Conservation (phyloP, 2,888 invertebrate species). For the Dorcus parallelipipedus region DNA sequence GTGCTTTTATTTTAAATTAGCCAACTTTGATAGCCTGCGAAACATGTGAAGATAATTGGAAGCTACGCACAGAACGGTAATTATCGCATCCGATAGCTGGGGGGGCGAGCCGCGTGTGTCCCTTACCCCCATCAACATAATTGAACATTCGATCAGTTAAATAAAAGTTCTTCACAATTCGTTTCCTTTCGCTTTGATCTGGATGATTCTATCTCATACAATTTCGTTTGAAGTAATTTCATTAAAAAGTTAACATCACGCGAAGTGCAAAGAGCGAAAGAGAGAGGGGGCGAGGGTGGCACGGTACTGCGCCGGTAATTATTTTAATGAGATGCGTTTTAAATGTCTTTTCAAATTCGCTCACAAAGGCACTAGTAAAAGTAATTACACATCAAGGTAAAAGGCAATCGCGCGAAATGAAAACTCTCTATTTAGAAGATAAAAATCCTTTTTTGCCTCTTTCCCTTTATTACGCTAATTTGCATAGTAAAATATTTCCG, state of each 20-base stretch:
- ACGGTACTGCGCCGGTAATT: too few relatives aligned
- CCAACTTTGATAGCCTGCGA: conserved; percentile 24
- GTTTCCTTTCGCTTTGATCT: neutral
- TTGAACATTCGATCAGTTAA: conserved; percentile 5
- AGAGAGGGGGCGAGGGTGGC: too few relatives aligned
- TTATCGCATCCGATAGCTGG: conserved; percentile 28
- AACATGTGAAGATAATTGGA: conserved; percentile 29
- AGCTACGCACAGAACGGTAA: conserved; percentile 26
- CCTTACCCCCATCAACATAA: conserved; percentile 4
- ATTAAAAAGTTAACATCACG: neutral
- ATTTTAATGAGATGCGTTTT: too few relatives aligned
- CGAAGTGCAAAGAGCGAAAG: too few relatives aligned
- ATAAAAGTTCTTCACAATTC: neutral
- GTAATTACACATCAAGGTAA: too few relatives aligned
- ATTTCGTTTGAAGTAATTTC: neutral
- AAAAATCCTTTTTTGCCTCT: too few relatives aligned
- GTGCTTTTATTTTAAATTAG: conserved; percentile 33
- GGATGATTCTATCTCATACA: neutral
- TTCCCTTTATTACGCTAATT: too few relatives aligned
- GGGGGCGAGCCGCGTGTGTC: conserved; percentile 16
- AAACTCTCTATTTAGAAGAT: too few relatives aligned
- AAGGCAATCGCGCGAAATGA: too few relatives aligned
- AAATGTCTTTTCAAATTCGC: too few relatives aligned
- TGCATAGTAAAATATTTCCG: too few relatives aligned
- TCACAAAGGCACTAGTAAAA: too few relatives aligned